A percentile compares a stretch with the other conserved stretches of the same genome.
Conservation (phyloP, 2,888 invertebrate genomes). For the Charanyca ferruginea region DNA sequence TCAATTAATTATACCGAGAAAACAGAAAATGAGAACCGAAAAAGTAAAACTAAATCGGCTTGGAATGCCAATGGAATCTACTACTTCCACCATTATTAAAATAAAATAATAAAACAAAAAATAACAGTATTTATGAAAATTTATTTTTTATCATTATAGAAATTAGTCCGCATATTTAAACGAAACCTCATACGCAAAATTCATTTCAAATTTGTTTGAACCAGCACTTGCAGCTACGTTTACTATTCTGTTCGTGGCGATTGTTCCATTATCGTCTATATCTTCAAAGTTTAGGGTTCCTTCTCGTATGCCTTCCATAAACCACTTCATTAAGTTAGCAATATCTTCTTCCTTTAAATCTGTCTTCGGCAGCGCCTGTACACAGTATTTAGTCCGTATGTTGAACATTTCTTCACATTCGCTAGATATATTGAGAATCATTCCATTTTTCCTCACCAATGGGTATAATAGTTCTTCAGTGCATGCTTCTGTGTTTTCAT, state of each 20-base stretch:
- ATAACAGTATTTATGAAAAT: too few relatives aligned
- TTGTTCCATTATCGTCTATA: conserved; percentile 88
- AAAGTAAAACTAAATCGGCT: too few relatives aligned
- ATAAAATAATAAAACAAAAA: too few relatives aligned
- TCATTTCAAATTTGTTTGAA: too few relatives aligned
- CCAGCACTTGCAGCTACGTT: conserved; percentile 93
- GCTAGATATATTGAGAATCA: conserved; percentile 94
- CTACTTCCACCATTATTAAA: too few relatives aligned
- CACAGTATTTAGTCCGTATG: conserved; percentile 87
- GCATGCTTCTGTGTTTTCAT: too few relatives aligned
- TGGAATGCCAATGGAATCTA: too few relatives aligned
- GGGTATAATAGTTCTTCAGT: conserved; percentile 93
- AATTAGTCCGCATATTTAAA: too few relatives aligned
- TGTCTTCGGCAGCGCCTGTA: conserved; percentile 73
- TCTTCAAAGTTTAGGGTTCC: conserved; percentile 76
- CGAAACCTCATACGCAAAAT: too few relatives aligned
- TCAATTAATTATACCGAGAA: too few relatives aligned
- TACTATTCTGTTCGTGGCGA: conserved; percentile 92
- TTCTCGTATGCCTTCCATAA: conserved; percentile 85
- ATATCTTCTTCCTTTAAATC: conserved; percentile 77
- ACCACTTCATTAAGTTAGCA: conserved; percentile 91
- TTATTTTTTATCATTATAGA: too few relatives aligned
- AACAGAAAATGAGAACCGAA: too few relatives aligned
- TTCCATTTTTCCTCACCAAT: conserved; percentile 92
- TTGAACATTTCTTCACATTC: conserved; percentile 92